A percentile compares a stretch with the other conserved stretches of the same genome.
These are phyloP conservation scores for Vidua macroura DNA, from an alignment of 2,113 vertebrate species.

Conservation along the genomic window DNA sequence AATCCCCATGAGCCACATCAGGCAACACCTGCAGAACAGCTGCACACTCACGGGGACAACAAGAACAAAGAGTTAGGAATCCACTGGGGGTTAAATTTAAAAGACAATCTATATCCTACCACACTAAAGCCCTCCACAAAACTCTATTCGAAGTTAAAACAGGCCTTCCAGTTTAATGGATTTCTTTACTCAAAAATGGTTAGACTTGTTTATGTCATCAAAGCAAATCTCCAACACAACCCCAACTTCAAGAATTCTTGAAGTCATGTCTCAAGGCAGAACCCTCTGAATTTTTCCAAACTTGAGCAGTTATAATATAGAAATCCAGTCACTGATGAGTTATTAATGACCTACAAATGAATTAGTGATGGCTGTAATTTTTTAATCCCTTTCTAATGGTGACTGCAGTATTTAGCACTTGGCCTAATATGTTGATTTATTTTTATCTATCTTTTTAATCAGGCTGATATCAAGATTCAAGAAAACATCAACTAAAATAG, in stretches of 20 bases:
- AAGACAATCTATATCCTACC: neutral
- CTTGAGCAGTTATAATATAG: too few species aligned
- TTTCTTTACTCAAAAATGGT: neutral
- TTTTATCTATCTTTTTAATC: neutral
- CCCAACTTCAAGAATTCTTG: neutral
- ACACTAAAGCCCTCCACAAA: neutral
- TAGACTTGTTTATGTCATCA: neutral
- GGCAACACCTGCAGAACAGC: neutral
- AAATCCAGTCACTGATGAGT: neutral
- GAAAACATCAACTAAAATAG: neutral
- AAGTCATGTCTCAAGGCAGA: neutral
- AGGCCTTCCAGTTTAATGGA: neutral
- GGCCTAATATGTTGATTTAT: neutral
- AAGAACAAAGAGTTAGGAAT: neutral
- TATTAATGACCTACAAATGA: neutral
- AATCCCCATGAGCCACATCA: neutral
- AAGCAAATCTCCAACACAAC: neutral
- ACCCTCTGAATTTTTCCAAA: neutral
- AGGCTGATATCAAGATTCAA: neutral
- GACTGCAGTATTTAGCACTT: neutral
- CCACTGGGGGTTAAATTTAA: neutral
- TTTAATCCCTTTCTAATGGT: neutral
- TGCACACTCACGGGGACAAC: neutral
- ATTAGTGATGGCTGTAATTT: neutral
- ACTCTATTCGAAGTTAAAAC: neutral